Percentiles rank a stretch among this genome's conserved stretches.
Conservation (phyloP, 2,797 vertebrate genomes). For the Adrianichthys oophorus region DNA sequence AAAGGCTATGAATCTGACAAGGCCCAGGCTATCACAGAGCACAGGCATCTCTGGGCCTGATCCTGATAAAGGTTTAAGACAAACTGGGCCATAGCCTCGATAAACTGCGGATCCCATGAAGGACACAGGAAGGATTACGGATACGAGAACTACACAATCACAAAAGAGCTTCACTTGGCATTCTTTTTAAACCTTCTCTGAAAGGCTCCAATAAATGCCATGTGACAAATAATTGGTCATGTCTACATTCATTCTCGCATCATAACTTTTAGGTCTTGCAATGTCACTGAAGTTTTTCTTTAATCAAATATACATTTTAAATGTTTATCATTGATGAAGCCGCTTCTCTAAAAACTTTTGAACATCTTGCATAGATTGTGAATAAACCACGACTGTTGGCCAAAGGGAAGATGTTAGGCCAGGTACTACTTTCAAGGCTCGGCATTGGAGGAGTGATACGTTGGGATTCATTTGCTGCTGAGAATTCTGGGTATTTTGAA, state of each 20-base stretch:
- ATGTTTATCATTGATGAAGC: no score
- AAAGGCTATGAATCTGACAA: conserved; percentile 62
- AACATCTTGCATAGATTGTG: no score
- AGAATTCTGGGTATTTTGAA: not conserved
- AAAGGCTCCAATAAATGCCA: conserved; percentile 47
- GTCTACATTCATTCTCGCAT: conserved; percentile 47
- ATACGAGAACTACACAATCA: conserved; percentile 64
- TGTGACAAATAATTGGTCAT: conserved; percentile 69
- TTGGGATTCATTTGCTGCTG: not conserved
- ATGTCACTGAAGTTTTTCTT: conserved; percentile 16
- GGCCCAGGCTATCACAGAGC: conserved; percentile 59
- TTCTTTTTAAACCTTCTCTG: conserved; percentile 55
- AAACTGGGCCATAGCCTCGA: conserved; percentile 51
- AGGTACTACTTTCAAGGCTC: not conserved
- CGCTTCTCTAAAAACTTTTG: no score
- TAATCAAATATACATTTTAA: no score
- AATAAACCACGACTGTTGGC: no score
- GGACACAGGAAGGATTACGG: conserved; percentile 63
- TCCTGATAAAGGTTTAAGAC: conserved; percentile 66
- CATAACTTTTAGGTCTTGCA: conserved; percentile 52
- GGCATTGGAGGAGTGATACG: not conserved
- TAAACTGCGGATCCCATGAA: conserved; percentile 62
- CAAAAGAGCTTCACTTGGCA: conserved; percentile 59
- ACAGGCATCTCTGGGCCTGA: conserved; percentile 63
- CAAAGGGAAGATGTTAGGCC: not conserved